phyloP scores from a whole-genome alignment of 2,888 invertebrate genomes.

The Lacanobia oleracea region DNA sequence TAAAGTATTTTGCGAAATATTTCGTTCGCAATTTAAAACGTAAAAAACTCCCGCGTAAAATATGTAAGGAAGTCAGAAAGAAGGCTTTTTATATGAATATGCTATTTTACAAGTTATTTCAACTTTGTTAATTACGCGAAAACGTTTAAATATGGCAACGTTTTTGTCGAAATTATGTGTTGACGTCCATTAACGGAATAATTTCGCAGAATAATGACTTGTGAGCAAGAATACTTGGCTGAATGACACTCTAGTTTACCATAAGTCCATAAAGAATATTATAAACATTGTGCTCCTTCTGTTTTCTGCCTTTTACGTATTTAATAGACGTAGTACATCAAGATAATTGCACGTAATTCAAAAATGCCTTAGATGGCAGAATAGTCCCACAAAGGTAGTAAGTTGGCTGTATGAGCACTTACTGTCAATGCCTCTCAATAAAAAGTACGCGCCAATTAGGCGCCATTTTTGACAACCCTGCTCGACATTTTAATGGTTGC shows the following conservation, averaged over 20 bases:
- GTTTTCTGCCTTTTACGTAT: slow-evolving; percentile 22
- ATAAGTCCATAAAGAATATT: slow-evolving; percentile 29
- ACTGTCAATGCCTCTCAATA: slow-evolving; percentile 41
- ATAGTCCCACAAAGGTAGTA: not conserved
- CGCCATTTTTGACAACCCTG: slow-evolving; percentile 53
- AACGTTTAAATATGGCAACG: slow-evolving; percentile 36
- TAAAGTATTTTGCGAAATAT: slow-evolving; percentile 61
- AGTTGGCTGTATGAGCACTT: slow-evolving; percentile 35
- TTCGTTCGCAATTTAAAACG: slow-evolving; percentile 52
- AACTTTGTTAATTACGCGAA: slow-evolving; percentile 53
- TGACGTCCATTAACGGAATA: slow-evolving; percentile 16
- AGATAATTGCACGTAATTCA: slow-evolving; percentile 51
- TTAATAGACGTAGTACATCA: slow-evolving; percentile 57
- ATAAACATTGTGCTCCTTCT: not conserved
- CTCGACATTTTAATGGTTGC: slow-evolving; percentile 30
- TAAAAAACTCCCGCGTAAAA: slow-evolving; percentile 47
- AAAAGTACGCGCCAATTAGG: slow-evolving; percentile 48
- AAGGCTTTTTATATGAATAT: slow-evolving; percentile 50
- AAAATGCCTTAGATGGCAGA: slow-evolving; percentile 45
- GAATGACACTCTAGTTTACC: slow-evolving; percentile 24
- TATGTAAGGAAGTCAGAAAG: slow-evolving; percentile 55
- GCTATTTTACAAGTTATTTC: slow-evolving; percentile 46
- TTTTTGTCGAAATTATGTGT: slow-evolving; percentile 43
- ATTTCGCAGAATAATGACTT: slow-evolving; percentile 13
- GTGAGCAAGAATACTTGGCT: slow-evolving; percentile 7